Evolutionary conservation across 2,113 vertebrate species (phyloP).

Genomic region (Chloroceryle aenea): DNA sequence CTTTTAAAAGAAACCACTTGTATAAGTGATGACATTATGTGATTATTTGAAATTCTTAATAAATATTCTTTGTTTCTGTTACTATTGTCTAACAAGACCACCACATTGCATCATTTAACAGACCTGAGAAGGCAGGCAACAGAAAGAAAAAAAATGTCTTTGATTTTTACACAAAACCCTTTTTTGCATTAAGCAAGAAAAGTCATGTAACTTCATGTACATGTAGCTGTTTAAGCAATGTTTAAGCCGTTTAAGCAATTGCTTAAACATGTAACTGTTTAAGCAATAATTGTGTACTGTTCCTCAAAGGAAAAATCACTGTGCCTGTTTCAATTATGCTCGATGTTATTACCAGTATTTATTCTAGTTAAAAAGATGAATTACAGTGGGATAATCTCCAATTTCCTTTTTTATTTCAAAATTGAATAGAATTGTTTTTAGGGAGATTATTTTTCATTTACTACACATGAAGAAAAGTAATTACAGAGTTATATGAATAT

Average conservation of each 20-base stretch:
- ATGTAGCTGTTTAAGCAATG: constrained; percentile 35
- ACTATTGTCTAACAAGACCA: constrained; percentile 36
- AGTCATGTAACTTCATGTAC: not conserved
- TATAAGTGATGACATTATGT: not conserved
- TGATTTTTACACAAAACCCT: not conserved
- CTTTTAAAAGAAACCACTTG: not conserved
- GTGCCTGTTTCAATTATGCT: not conserved
- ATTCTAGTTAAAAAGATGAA: not conserved
- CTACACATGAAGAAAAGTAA: not conserved
- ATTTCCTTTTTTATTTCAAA: not conserved
- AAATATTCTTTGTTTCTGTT: constrained; percentile 35
- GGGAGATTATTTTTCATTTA: not conserved
- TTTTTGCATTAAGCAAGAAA: constrained; percentile 50
- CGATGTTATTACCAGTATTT: not conserved
- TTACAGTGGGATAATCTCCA: not conserved
- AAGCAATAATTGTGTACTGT: constrained; percentile 33
- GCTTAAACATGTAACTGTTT: not conserved
- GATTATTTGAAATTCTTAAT: not conserved
- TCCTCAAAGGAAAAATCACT: constrained; percentile 6
- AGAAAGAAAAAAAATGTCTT: not conserved
- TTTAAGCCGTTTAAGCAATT: constrained; percentile 35
- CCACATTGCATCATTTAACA: constrained; percentile 35
- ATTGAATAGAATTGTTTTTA: not conserved
- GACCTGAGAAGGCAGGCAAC: not conserved
- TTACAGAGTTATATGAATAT: not conserved